These are phyloP conservation scores for Chironomus striatipennis DNA, from an alignment of 1,140 invertebrate genomes.

Conservation along the genomic window DNA sequence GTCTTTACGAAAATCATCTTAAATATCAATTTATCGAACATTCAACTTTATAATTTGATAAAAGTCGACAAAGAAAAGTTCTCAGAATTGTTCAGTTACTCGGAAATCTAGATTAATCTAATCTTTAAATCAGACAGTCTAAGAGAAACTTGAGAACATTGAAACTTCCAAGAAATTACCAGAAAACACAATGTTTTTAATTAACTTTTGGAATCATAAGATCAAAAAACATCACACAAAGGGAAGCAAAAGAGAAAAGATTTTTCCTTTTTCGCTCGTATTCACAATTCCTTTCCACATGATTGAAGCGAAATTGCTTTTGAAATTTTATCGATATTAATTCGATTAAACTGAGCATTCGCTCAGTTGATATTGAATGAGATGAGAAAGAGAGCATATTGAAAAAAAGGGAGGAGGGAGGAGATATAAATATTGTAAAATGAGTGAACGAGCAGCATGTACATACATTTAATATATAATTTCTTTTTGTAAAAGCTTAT, in stretches of 20 bases:
- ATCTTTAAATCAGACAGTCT: background rate
- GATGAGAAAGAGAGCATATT: background rate
- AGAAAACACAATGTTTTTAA: background rate
- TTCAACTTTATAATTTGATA: too few species aligned
- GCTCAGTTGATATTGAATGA: background rate
- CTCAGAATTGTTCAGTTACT: too few species aligned
- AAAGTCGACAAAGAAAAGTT: too few species aligned
- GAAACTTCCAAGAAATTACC: background rate
- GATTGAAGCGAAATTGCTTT: constrained; percentile 14
- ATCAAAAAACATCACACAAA: background rate
- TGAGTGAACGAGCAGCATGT: background rate
- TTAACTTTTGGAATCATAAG: background rate
- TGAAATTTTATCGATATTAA: constrained; percentile 15
- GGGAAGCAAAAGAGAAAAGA: background rate
- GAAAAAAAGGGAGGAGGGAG: background rate
- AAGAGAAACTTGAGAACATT: background rate
- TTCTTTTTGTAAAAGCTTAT: background rate
- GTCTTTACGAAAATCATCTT: background rate
- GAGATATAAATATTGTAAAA: background rate
- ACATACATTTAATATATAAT: background rate
- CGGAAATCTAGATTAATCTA: background rate
- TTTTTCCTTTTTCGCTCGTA: background rate
- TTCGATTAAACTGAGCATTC: constrained; percentile 18
- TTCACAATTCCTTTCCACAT: background rate
- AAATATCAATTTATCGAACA: background rate